phyloP scores from a whole-genome alignment of 1,140 invertebrate species.

The Protaetia brevitarsis region DNA sequence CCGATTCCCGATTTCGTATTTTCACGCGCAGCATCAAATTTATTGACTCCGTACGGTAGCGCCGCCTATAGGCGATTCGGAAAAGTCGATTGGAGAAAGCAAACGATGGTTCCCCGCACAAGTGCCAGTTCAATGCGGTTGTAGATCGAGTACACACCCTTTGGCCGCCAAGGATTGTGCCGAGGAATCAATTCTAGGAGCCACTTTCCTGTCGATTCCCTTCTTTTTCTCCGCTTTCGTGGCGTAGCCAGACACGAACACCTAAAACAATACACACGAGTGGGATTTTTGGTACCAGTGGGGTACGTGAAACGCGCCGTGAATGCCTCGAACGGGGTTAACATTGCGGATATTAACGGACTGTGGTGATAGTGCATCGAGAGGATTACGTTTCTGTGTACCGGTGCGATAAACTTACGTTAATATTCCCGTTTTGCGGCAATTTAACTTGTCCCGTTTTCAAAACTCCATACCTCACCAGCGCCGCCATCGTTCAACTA shows the following conservation, averaged over 20 bases:
- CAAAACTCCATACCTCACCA: conserved; percentile 57
- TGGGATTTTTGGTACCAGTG: background rate
- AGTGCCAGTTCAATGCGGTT: conserved; percentile 42
- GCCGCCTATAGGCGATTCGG: conserved; percentile 28
- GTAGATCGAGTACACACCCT: conserved; percentile 52
- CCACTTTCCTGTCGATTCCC: conserved; percentile 55
- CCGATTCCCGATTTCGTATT: conserved; percentile 5
- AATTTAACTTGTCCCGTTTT: conserved; percentile 39
- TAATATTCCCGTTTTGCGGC: conserved; percentile 44
- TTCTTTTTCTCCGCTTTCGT: conserved; percentile 50
- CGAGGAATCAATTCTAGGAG: conserved; percentile 56
- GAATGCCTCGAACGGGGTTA: background rate
- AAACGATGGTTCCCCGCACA: conserved; percentile 39
- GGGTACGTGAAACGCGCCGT: background rate
- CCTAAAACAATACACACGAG: conserved; percentile 2
- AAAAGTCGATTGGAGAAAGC: conserved; percentile 33
- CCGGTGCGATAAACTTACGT: conserved; percentile 22
- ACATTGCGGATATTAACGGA: conserved; percentile 1
- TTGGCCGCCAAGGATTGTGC: conserved; percentile 56
- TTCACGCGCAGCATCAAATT: conserved; percentile 45
- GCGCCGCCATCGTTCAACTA: conserved; percentile 55
- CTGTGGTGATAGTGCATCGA: background rate
- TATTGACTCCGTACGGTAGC: conserved; percentile 44
- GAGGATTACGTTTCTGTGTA: conserved; percentile 20
- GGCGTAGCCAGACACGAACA: conserved; percentile 29